Evolutionary conservation across 2,113 vertebrate species (phyloP).

Genomic region (Lamprotornis superbus): DNA sequence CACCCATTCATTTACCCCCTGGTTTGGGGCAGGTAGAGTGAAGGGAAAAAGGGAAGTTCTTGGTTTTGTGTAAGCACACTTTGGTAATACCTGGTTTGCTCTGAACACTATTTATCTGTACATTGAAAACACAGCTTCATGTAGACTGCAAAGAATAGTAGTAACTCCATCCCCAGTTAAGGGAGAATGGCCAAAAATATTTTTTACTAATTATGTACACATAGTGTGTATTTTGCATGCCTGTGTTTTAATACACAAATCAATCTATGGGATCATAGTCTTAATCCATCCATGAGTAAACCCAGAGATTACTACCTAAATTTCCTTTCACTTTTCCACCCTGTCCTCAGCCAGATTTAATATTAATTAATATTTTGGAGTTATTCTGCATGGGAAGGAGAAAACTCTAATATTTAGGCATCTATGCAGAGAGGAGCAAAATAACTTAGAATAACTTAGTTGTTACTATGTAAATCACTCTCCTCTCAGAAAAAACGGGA

Average conservation of each 20-base stretch:
- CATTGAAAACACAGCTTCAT: not conserved
- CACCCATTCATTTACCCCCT: rapidly evolving
- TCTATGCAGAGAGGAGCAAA: not conserved
- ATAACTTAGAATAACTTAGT: not conserved
- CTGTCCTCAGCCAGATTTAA: not conserved
- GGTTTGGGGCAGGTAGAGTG: rapidly evolving
- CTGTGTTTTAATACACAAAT: not conserved
- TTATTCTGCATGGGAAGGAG: not conserved
- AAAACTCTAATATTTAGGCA: not conserved
- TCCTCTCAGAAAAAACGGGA: not conserved
- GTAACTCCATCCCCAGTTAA: not conserved
- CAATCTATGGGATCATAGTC: not conserved
- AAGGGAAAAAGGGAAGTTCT: not conserved
- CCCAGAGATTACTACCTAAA: not conserved
- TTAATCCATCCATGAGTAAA: not conserved
- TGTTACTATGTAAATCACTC: not conserved
- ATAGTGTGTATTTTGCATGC: not conserved
- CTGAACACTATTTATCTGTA: not conserved
- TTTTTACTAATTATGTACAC: not conserved
- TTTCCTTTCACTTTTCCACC: not conserved
- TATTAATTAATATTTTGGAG: not conserved
- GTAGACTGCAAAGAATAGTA: not conserved
- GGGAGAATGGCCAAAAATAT: not conserved
- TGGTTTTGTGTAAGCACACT: not conserved
- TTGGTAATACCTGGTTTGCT: not conserved